These are phyloP conservation scores for Zosterops lateralis DNA, from an alignment of 2,113 vertebrate species.

Conservation along the genomic window DNA sequence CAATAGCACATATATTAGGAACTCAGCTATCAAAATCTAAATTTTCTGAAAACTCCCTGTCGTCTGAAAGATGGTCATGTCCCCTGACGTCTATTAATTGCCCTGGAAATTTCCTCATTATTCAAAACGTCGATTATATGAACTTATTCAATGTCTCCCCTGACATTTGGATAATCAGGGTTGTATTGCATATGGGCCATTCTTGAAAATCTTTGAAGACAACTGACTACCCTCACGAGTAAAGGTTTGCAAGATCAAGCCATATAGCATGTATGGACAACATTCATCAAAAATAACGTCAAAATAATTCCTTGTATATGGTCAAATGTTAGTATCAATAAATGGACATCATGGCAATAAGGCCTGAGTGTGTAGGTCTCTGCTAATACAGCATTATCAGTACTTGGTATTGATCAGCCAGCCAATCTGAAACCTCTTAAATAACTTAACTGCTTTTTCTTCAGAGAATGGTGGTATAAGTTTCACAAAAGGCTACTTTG, in stretches of 20 bases:
- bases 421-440: background rate
- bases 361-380: background rate
- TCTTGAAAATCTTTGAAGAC: constrained; percentile 40
- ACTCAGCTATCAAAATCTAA: constrained; percentile 1
- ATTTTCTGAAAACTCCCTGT: constrained; percentile 34
- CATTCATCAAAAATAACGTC: constrained; percentile 8
- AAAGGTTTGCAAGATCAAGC: constrained; percentile 50
- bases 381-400: background rate
- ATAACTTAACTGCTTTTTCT: background rate
- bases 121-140: constrained; percentile 48
- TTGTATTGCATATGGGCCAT: constrained; percentile 39
- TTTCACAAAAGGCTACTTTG: background rate
- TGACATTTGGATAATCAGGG: constrained; percentile 36
- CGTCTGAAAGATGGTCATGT: constrained; percentile 21
- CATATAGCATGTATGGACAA: background rate
- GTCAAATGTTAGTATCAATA: constrained; percentile 18
- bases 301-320: constrained; percentile 23
- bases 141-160: constrained; percentile 46
- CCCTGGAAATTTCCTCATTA: constrained; percentile 47
- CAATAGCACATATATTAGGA: background rate
- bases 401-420: constrained; percentile 14
- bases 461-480: background rate
- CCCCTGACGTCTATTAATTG: constrained; percentile 61
- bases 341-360: background rate
- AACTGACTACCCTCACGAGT: background rate